Conservation (phyloP, 1,140 invertebrate genomes). For the Heterodera schachtii region DNA sequence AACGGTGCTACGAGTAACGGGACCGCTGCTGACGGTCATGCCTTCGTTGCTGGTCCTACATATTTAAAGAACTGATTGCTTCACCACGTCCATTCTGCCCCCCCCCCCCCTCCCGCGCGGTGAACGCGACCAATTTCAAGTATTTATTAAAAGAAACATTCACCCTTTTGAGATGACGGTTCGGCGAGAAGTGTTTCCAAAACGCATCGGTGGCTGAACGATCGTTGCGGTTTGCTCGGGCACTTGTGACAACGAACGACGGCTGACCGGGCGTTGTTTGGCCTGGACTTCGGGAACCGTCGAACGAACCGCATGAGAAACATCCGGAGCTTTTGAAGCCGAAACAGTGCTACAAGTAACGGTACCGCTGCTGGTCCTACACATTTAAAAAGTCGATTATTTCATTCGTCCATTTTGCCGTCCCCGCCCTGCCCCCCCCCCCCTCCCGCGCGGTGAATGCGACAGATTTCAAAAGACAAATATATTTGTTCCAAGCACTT, state of each 20-base stretch:
- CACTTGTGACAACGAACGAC: background rate
- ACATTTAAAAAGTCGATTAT: no score
- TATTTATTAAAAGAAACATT: background rate
- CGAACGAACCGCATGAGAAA: background rate
- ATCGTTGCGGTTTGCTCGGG: background rate
- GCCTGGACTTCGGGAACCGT: background rate
- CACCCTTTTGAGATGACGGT: background rate
- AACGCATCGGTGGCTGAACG: slow-evolving; percentile 30
- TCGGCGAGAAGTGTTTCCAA: slow-evolving; percentile 17
- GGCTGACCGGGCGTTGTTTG: background rate
- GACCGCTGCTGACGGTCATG: no score
- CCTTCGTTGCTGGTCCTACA: no score
- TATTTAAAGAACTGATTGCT: no score
- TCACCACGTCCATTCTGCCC: no score
- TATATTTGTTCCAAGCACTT: background rate
- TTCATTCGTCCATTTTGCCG: no score
- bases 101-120: background rate
- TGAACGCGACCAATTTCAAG: background rate
- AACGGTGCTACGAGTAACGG: background rate
- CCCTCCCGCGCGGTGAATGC: no score
- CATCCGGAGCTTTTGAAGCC: background rate
- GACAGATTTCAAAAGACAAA: background rate
- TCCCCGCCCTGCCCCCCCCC: background rate
- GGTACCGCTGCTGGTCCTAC: no score
- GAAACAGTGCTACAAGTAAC: background rate